phyloP scores from a whole-genome alignment of 2,797 vertebrate species.

The Trichosurus vulpecula region DNA sequence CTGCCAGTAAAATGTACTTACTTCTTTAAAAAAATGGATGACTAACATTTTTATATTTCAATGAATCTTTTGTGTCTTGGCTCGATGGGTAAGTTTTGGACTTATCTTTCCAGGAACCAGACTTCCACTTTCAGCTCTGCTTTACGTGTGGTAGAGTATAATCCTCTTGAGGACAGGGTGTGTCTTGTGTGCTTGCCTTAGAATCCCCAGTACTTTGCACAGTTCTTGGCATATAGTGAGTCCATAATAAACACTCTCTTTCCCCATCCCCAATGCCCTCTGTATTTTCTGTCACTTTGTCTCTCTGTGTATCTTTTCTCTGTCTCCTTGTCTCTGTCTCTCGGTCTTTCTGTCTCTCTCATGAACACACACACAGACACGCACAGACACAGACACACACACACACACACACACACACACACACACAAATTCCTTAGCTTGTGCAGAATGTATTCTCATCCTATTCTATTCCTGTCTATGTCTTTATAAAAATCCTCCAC shows the following conservation, averaged over 20 bases:
- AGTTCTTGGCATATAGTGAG: background rate
- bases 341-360: background rate
- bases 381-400: too few species aligned
- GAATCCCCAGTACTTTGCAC: background rate
- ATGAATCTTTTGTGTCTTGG: background rate
- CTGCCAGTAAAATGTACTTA: background rate
- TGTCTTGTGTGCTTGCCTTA: background rate
- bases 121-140: background rate
- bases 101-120: background rate
- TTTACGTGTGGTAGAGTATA: background rate
- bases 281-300: too few species aligned
- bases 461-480: background rate
- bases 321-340: background rate
- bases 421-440: background rate
- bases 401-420: too few species aligned
- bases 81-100: background rate
- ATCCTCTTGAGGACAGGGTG: background rate
- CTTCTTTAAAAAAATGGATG: background rate
- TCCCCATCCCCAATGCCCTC: too few species aligned
- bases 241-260: background rate
- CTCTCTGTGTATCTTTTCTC: background rate
- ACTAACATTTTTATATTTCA: background rate
- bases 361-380: too few species aligned
- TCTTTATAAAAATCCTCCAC: background rate
- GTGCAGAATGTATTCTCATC: background rate